Conservation (phyloP, 2,797 vertebrate species). For the Fratercula arctica region DNA sequence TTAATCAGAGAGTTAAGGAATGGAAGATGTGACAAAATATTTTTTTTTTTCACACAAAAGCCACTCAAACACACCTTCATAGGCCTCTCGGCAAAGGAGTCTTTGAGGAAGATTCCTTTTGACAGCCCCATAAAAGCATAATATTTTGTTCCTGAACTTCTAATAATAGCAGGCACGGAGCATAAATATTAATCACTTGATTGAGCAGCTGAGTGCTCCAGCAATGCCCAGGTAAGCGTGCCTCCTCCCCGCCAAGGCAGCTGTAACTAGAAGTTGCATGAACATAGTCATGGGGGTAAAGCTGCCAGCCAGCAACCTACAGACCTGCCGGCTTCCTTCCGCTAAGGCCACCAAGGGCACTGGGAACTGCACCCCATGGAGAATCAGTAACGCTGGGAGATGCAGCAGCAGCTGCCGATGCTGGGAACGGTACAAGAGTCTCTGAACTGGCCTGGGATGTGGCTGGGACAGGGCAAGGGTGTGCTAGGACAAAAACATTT, state of each 20-base stretch:
- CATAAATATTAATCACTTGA: not conserved
- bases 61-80: not conserved
- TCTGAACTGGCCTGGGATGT: not conserved
- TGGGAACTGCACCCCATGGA: rapidly evolving
- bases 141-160: not conserved
- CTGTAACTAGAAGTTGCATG: not conserved
- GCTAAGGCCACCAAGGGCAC: not conserved
- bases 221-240: not conserved
- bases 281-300: not conserved
- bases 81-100: not conserved
- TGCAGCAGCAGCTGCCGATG: rapidly evolving
- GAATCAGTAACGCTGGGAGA: not conserved
- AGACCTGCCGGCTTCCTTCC: not conserved
- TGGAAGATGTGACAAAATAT: not conserved
- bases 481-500: not conserved
- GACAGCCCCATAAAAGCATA: not conserved
- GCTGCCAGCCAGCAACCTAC: not conserved
- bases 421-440: not conserved
- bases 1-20: not conserved
- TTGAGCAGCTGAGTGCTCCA: not conserved
- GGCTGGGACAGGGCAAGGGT: not conserved
- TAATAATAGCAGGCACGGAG: not conserved
- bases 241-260: not conserved
- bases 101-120: not conserved
- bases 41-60: not conserved